Percentiles rank a stretch among this genome's conserved stretches.
These are phyloP conservation scores for Nyctibius grandis DNA, from an alignment of 2,797 vertebrate genomes.

Conservation along the genomic window DNA sequence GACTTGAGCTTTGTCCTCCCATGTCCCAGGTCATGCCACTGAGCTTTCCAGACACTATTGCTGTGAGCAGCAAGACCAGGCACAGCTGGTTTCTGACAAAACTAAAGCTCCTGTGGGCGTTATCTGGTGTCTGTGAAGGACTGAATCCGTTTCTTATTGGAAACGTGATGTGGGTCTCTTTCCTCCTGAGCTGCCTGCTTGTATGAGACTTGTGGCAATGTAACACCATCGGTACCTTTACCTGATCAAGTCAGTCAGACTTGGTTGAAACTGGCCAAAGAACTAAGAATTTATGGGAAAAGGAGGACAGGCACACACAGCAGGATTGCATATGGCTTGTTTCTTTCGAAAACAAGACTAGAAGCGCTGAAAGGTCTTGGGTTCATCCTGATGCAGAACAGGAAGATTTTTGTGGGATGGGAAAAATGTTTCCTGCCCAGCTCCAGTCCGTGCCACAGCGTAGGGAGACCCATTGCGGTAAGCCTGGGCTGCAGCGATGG, in stretches of 20 bases:
- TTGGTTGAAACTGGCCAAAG: neutral
- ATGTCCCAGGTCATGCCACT: fast-evolving
- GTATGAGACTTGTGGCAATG: neutral
- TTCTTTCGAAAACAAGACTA: neutral
- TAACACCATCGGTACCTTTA: fast-evolving
- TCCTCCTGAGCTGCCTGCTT: neutral
- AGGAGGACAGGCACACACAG: neutral
- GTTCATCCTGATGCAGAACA: neutral
- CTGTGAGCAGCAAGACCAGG: neutral
- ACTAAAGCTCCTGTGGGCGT: neutral
- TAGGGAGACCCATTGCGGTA: neutral
- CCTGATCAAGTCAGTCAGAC: neutral
- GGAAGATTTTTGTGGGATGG: neutral
- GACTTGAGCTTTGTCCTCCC: neutral
- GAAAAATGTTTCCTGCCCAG: neutral
- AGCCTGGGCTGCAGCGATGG: neutral
- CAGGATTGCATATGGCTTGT: neutral
- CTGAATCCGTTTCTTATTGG: neutral
- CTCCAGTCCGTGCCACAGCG: neutral
- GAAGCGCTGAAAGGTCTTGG: neutral
- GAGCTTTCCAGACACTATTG: neutral
- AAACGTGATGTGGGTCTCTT: neutral
- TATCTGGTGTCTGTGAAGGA: fast-evolving
- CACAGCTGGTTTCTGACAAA: neutral
- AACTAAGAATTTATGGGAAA: neutral